phyloP scores from a whole-genome alignment of 1,140 invertebrate genomes.

The Drosophila sulfurigaster region DNA sequence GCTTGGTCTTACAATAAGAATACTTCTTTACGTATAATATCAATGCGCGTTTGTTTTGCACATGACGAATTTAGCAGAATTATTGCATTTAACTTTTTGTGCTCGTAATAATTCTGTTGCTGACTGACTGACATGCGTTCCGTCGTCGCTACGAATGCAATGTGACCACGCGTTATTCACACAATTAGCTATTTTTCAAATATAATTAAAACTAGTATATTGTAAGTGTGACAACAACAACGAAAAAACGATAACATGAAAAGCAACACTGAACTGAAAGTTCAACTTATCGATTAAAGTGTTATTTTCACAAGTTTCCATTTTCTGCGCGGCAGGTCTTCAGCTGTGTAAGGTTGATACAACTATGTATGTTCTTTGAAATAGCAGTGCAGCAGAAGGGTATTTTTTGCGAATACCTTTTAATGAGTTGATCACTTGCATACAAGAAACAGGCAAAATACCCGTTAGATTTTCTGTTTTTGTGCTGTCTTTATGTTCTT shows the following conservation, averaged over 20 bases:
- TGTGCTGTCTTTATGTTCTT: too few relatives aligned
- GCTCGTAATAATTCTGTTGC: constrained; percentile 31
- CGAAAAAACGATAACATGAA: neutral
- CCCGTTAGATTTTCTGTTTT: too few relatives aligned
- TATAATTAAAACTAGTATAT: neutral
- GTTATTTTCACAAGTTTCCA: too few relatives aligned
- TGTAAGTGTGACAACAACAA: neutral
- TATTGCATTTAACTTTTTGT: constrained; percentile 30
- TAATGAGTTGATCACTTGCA: too few relatives aligned
- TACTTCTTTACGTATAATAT: neutral
- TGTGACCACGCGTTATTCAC: constrained; percentile 14
- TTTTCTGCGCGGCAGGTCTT: too few relatives aligned
- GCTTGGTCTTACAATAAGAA: neutral
- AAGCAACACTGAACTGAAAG: neutral
- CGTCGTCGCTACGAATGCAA: constrained; percentile 38
- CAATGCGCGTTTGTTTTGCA: constrained; percentile 21
- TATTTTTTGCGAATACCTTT: too few relatives aligned
- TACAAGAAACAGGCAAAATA: too few relatives aligned
- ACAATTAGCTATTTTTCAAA: constrained; percentile 8
- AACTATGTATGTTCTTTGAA: too few relatives aligned
- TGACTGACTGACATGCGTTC: constrained; percentile 27
- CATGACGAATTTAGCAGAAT: constrained; percentile 14
- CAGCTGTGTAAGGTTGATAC: too few relatives aligned
- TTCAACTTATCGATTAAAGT: too few relatives aligned
- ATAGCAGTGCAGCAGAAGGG: too few relatives aligned